Base-by-base conservation (phyloP, 1,140 invertebrate species). In the Anagrus nilaparvatae region DNA sequence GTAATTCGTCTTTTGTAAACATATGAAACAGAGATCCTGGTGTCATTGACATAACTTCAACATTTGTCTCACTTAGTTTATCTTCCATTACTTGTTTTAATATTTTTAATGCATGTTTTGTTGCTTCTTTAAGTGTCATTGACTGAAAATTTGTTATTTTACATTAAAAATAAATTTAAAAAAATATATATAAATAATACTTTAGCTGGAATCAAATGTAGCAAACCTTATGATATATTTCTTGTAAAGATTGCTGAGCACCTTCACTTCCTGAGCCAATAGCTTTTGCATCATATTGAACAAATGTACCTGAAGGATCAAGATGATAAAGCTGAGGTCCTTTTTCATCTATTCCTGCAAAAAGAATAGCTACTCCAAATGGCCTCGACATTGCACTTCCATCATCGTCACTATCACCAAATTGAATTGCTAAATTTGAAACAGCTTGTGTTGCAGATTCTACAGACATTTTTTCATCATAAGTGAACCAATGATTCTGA, bases 61-160 rank as follows among this genome's bases (percentile, higher is more conserved):
- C 93, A 72, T 99, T 99, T 24, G 84, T 91, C 20, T 91, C 87
- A 49, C 87, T 97, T 0, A 99, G 65, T 69, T 98, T 99, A 66
- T 99, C 97, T 64, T 99, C 97, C 97, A 99, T 99, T 0, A 99
- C 95, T 73, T 99, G 95, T 60, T 99, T 99, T 2, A 99, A 67
- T 57, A 98, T 99, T 7, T 85, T 92, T 12, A 99, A 67, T 3
- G 91, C 83, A 24, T 86, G 65, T 57, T 92, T 94, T 40, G 91
- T 82, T 12, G 95, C 96, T 71, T 98, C 94, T 46, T 88, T 82
- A n/a, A 99, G 64, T 1, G 86, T 94, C 84, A 99, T 93, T 9
- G 88, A 86, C 85, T 97, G 73, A 14, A 81, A 72, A 50, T 32
- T 48, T 23, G 46, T 4, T 24, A 39, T 34, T 30, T 21, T 29